phyloP scores from a whole-genome alignment of 2,888 invertebrate species.

The Aphelenchoides bicaudatus region DNA sequence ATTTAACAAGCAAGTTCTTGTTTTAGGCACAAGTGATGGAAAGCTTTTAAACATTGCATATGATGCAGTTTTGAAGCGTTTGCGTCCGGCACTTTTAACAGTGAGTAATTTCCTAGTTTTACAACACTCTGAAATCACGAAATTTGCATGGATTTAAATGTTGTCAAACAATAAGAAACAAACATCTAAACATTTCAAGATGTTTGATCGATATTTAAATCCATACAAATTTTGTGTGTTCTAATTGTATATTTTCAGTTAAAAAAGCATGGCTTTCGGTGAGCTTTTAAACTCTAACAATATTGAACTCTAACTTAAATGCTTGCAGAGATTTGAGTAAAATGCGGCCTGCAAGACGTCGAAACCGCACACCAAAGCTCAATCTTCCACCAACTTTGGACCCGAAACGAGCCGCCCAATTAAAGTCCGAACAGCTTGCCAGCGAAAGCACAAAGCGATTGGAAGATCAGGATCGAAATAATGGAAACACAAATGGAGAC shows the following conservation, averaged over 20 bases:
- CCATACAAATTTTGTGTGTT: no score
- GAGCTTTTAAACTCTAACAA: not conserved
- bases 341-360: not conserved
- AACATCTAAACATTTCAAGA: no score
- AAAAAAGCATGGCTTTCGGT: not conserved
- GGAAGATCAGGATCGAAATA: not conserved
- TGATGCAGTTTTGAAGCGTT: not conserved
- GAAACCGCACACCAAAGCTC: not conserved
- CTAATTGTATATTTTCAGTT: no score
- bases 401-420: not conserved
- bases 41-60: not conserved
- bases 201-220: no score
- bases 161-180: no score
- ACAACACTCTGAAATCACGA: no score
- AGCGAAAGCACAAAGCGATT: not conserved
- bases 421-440: not conserved
- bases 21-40: not conserved
- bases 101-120: no score
- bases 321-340: not conserved
- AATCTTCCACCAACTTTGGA: constrained; percentile 4
- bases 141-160: no score
- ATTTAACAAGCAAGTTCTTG: not conserved
- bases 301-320: not conserved
- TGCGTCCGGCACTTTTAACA: not conserved
- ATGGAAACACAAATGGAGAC: not conserved